These are phyloP conservation scores for Dasyprocta punctata DNA, from an alignment of 2,113 vertebrate species.

Conservation along the genomic window DNA sequence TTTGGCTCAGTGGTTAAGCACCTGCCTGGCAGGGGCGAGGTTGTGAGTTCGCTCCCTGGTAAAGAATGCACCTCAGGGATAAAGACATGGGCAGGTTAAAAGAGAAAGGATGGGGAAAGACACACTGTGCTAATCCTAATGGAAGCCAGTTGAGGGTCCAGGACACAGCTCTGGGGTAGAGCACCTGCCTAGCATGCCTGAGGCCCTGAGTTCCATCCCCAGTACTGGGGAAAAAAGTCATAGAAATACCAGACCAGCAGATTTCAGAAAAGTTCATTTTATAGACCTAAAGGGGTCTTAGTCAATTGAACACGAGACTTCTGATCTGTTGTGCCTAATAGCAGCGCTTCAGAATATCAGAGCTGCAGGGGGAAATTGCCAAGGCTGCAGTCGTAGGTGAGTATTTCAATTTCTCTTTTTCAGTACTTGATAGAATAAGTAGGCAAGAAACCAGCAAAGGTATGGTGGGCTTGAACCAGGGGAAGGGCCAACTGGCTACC, in stretches of 20 bases:
- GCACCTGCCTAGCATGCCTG: too few species aligned
- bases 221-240: not conserved
- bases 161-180: fast-evolving
- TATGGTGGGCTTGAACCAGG: not conserved
- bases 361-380: not conserved
- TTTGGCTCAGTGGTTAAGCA: fast-evolving
- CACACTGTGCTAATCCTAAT: fast-evolving
- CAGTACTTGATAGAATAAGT: not conserved
- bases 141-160: not conserved
- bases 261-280: not conserved
- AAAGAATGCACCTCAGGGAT: not conserved
- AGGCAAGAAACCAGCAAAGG: not conserved
- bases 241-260: not conserved
- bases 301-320: not conserved
- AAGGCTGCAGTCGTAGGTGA: too few species aligned
- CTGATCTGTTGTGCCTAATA: not conserved
- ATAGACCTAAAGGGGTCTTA: not conserved
- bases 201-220: not conserved
- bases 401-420: not conserved
- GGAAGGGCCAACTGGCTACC: not conserved
- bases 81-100: not conserved
- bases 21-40: too few species aligned
- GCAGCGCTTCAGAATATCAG: not conserved
- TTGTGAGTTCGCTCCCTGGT: too few species aligned
- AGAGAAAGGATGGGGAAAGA: not conserved